Evolutionary conservation across 2,888 invertebrate genomes (phyloP).

Genomic region (Bugula neritina): DNA sequence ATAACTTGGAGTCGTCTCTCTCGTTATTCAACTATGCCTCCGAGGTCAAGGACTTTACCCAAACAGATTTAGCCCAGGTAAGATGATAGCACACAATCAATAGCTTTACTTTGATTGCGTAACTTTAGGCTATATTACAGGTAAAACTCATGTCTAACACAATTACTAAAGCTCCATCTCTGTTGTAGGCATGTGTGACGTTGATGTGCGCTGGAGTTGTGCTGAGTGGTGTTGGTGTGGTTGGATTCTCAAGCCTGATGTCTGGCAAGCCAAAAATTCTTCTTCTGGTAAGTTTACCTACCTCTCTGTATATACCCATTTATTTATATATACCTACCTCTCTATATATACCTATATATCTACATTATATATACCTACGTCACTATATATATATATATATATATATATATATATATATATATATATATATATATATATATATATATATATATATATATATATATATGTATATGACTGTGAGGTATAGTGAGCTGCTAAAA

Average conservation of each 20-base stretch:
- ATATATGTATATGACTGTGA: no score
- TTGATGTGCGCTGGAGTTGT: neutral
- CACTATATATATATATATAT: no score
- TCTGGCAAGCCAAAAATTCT: conserved; percentile 16
- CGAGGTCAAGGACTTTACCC: neutral
- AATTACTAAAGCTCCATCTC: neutral
- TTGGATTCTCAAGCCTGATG: neutral
- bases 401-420: no score
- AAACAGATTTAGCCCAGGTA: neutral
- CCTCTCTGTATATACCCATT: no score
- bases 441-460: no score
- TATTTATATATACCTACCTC: neutral
- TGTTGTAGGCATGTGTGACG: neutral
- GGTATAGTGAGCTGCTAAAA: no score
- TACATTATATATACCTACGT: no score
- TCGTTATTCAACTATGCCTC: neutral
- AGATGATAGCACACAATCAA: neutral
- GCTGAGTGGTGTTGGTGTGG: neutral
- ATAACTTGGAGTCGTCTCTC: neutral
- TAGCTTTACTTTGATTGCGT: neutral
- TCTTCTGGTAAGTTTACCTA: conserved; percentile 1
- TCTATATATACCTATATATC: no score
- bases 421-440: no score
- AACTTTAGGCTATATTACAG: no score
- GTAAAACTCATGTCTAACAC: neutral